A percentile compares a stretch with the other conserved stretches of the same genome.
These are phyloP conservation scores for Colostygia pectinataria DNA, from an alignment of 2,888 invertebrate genomes.

Conservation along the genomic window DNA sequence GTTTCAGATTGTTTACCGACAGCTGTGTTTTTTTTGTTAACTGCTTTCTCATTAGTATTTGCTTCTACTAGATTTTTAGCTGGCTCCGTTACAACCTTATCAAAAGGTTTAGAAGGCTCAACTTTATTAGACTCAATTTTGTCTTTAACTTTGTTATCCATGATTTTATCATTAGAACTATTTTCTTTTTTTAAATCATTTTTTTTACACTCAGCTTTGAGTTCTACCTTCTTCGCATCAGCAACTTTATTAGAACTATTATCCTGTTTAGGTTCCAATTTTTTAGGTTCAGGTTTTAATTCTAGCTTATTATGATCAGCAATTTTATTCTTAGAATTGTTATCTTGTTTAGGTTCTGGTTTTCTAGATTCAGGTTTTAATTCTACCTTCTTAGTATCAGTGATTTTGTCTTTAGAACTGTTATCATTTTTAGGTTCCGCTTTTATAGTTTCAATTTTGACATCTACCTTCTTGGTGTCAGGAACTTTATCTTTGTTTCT, in stretches of 20 bases:
- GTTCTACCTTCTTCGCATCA: neutral
- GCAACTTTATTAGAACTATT: neutral
- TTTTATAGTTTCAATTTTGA: no score
- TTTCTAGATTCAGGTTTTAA: neutral
- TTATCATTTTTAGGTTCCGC: neutral
- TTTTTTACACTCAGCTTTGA: no score
- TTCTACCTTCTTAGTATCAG: constrained; percentile 1
- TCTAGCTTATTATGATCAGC: neutral
- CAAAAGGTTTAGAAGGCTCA: neutral
- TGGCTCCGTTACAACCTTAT: constrained; percentile 1
- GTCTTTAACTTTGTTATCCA: no score
- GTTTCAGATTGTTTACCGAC: neutral
- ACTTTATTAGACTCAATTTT: neutral
- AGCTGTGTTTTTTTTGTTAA: neutral
- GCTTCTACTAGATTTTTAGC: constrained; percentile 5
- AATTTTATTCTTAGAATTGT: neutral
- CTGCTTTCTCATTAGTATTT: constrained; percentile 1
- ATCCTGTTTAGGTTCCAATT: neutral
- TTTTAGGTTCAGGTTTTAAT: neutral
- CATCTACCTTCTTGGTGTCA: neutral
- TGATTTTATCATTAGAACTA: no score
- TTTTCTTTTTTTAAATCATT: no score
- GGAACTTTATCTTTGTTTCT: constrained; percentile 3
- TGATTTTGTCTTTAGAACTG: neutral
- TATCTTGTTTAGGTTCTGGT: neutral